Conservation (phyloP, 2,797 vertebrate genomes). For the Girardinus metallicus region DNA sequence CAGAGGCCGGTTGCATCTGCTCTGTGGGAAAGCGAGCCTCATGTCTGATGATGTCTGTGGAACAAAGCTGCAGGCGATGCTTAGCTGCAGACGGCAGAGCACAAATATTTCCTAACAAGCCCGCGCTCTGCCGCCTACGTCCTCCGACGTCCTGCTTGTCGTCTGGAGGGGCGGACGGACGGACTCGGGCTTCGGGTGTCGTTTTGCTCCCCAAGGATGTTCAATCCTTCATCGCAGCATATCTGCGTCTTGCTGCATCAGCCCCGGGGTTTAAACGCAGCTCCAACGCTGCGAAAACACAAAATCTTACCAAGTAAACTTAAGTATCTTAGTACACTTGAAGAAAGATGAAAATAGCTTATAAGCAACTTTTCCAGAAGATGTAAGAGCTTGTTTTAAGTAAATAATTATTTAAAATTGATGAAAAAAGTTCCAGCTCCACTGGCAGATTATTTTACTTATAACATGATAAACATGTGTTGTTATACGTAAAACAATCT, state of each 20-base stretch:
- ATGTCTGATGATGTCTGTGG: slow-evolving; percentile 33
- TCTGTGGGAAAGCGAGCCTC: background rate
- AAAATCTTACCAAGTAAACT: too few relatives aligned
- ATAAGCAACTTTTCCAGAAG: background rate
- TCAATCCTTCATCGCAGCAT: slow-evolving; percentile 15
- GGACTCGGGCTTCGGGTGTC: background rate
- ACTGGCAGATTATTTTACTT: too few relatives aligned
- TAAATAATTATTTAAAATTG: too few relatives aligned
- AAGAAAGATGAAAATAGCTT: too few relatives aligned
- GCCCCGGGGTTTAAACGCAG: background rate
- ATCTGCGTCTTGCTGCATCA: background rate
- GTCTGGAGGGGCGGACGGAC: slow-evolving; percentile 10
- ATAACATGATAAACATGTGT: too few relatives aligned
- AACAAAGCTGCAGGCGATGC: slow-evolving; percentile 67
- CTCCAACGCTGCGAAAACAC: background rate
- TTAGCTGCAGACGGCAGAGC: slow-evolving; percentile 41
- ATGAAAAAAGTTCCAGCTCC: too few relatives aligned
- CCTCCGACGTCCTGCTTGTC: slow-evolving; percentile 22
- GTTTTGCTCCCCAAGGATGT: slow-evolving; percentile 27
- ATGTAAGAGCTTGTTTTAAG: too few relatives aligned
- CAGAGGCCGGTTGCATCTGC: background rate
- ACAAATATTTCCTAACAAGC: slow-evolving; percentile 53
- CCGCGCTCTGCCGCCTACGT: slow-evolving; percentile 3
- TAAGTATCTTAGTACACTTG: too few relatives aligned
- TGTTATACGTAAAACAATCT: too few relatives aligned